Percentiles rank a stretch among this genome's conserved stretches.
These are phyloP conservation scores for Asteroscopus sphinx DNA, from an alignment of 2,888 invertebrate species.

Conservation along the genomic window DNA sequence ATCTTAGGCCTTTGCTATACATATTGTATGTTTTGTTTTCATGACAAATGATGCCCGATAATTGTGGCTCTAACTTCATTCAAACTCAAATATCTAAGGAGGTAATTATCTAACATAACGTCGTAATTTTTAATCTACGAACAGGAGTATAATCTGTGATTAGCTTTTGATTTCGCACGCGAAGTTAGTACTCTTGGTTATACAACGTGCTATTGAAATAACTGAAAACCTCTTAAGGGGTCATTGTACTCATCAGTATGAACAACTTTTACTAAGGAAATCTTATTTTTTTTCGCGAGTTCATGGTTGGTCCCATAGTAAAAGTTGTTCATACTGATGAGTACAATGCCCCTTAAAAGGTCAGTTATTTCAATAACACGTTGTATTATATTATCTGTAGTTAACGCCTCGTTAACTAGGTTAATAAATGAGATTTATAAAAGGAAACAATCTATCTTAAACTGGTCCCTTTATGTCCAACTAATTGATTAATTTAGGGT, in stretches of 20 bases:
- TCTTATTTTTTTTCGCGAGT: too few relatives aligned
- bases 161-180: conserved; percentile 5
- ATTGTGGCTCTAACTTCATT: conserved; percentile 14
- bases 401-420: conserved; percentile 21
- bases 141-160: not conserved
- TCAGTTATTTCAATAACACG: too few relatives aligned
- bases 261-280: too few relatives aligned
- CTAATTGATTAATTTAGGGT: conserved; percentile 28
- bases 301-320: too few relatives aligned
- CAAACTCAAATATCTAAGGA: conserved; percentile 9
- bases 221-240: too few relatives aligned
- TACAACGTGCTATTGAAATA: too few relatives aligned
- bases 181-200: conserved; percentile 1
- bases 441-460: conserved; percentile 40
- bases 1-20: conserved; percentile 26
- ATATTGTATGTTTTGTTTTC: conserved; percentile 40
- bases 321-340: too few relatives aligned
- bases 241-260: too few relatives aligned
- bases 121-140: conserved; percentile 13
- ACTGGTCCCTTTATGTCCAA: conserved; percentile 12
- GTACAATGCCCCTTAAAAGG: too few relatives aligned
- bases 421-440: conserved; percentile 34
- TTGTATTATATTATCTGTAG: too few relatives aligned
- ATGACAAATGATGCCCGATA: conserved; percentile 52
- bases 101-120: conserved; percentile 14